Evolutionary conservation across 2,113 vertebrate genomes (phyloP).

Genomic region (Marmota flaviventris): DNA sequence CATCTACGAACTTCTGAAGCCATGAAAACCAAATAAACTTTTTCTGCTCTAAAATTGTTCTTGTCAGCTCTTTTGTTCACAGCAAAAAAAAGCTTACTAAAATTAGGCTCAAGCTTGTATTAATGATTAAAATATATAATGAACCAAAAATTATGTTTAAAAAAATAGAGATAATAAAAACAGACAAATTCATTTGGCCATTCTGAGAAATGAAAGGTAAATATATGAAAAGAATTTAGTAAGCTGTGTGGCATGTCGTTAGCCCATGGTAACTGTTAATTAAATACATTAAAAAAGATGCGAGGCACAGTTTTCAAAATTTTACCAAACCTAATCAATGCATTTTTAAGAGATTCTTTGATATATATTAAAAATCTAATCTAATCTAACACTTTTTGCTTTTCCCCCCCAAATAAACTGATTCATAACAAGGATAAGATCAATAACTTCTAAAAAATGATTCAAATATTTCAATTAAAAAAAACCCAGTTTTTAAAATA

Average conservation of each 20-base stretch:
- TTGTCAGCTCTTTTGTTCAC: too few relatives aligned
- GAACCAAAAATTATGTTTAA: neutral
- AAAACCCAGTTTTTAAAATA: neutral
- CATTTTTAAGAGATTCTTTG: neutral
- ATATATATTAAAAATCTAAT: neutral
- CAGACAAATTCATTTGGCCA: neutral
- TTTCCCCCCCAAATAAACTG: neutral
- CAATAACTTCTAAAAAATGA: neutral
- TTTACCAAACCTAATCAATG: neutral
- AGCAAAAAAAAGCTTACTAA: too few relatives aligned
- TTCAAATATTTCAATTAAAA: neutral
- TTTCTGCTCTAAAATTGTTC: too few relatives aligned
- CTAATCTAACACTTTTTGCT: neutral
- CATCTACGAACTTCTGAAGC: too few relatives aligned
- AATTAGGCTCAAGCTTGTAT: neutral
- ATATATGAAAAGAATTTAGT: neutral
- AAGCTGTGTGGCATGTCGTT: neutral
- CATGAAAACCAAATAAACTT: too few relatives aligned
- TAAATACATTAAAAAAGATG: neutral
- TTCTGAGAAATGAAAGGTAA: neutral
- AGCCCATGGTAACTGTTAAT: neutral
- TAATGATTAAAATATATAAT: neutral
- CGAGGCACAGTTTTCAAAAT: slow-evolving; percentile 19
- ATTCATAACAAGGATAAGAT: neutral
- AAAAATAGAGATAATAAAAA: neutral